Evolutionary conservation across 64 coral and sea anemone species (phyloP).

Genomic region (Montipora capricornis): DNA sequence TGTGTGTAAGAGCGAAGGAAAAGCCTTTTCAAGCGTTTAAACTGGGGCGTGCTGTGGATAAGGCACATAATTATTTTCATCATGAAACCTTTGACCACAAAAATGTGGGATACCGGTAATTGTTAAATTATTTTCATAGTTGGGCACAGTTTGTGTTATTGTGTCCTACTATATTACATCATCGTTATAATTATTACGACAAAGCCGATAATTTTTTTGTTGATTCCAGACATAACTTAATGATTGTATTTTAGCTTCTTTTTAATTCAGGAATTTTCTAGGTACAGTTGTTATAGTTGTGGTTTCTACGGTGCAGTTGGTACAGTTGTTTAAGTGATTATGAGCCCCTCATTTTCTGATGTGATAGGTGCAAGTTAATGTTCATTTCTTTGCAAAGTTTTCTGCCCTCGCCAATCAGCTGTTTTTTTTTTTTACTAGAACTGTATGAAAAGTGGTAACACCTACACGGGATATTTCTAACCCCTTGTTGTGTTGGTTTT

Average conservation of each 20-base stretch:
- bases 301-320: not conserved
- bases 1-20: constrained; percentile 45
- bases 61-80: no score
- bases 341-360: not conserved
- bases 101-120: no score
- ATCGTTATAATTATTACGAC: not conserved
- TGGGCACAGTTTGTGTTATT: no score
- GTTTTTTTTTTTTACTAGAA: not conserved
- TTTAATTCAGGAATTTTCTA: not conserved
- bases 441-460: not conserved
- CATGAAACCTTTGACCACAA: no score
- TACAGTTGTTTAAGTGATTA: not conserved
- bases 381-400: no score
- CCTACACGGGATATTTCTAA: not conserved
- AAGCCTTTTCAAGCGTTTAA: constrained; percentile 73
- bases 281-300: no score
- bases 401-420: not conserved
- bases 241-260: no score
- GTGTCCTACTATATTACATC: no score
- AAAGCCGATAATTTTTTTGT: not conserved
- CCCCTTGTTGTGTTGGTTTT: not conserved
- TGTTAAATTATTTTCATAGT: no score
- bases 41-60: no score
- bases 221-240: not conserved
- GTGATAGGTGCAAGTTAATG: not conserved